Evolutionary conservation across 2,113 vertebrate species (phyloP).

Genomic region (Mus spicilegus): DNA sequence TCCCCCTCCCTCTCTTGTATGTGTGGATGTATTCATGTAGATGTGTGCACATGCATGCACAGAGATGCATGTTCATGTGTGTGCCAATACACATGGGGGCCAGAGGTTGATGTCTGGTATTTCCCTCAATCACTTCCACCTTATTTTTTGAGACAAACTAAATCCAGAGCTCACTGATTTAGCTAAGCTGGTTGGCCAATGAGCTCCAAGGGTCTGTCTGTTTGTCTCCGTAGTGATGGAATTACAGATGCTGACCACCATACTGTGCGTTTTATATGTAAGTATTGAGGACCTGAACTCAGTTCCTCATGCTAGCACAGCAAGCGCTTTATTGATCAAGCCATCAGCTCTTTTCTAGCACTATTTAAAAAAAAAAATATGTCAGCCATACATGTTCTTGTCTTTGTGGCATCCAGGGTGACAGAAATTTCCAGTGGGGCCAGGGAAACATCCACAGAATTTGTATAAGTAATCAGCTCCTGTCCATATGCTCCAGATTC

Average conservation of each 20-base stretch:
- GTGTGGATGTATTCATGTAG: not conserved
- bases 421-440: not conserved
- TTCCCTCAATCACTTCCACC: too few relatives aligned
- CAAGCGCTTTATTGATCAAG: not conserved
- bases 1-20: not conserved
- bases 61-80: not conserved
- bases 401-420: not conserved
- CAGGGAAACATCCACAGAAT: not conserved
- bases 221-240: not conserved
- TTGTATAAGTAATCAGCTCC: not conserved
- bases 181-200: not conserved
- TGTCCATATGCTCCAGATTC: not conserved
- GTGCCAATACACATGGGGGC: not conserved
- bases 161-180: too few relatives aligned
- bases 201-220: not conserved
- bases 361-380: not conserved
- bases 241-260: not conserved
- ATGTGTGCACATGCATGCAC: not conserved
- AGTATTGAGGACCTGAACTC: too few relatives aligned
- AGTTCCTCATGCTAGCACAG: not conserved
- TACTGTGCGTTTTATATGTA: not conserved
- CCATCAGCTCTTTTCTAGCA: too few relatives aligned
- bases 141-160: not conserved
- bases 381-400: not conserved
- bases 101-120: not conserved